Base-by-base conservation (phyloP, 2,113 vertebrate genomes). In the Rhinogobius similis region DNA sequence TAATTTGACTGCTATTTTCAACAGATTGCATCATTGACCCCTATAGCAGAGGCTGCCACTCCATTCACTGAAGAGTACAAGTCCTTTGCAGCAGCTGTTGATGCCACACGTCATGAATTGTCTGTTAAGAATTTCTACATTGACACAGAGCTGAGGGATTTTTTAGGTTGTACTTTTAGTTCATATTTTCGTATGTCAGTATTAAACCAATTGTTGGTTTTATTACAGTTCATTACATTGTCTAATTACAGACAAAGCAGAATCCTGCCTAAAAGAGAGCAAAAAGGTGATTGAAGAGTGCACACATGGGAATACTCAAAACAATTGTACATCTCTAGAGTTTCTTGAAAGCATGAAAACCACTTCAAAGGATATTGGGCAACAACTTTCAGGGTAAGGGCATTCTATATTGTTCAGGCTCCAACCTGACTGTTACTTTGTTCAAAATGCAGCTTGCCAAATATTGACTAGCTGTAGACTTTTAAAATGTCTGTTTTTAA, bases 31-130 rank as follows among this genome's bases (percentile, higher is more conserved):
- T 67, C 85, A 1, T 87, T 98, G 66, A 70, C 76, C 36, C 93
- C 94, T 4, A 86, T 93, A 0, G 66, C 88, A 62, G 84, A 90
- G 5, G 69, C 82, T n/a, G 85, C 87, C 9, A 73, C 81, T 0
- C 53, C 27, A 10, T 95, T 99, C 56, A 87, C 86, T 68, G 81
- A 94, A 2, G 87, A 94, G 0, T 99, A 98, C 76, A 92, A 80
- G 73, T 78, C 43, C 4, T 94, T 99, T 32, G 95, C 95, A 5
- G 75, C 64, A 0, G 92, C 95, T 4, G 65, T 98, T 74, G 95
- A 98, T 77, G 84, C 90, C 46, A 95, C 93, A 0, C 86, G 93
- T 20, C 96, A 98, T 0, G 90, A 95, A 67, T 88, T 99, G 9
- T 94, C 95, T 0, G 71, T 94, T 23, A 94, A 91, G 66, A 91